A percentile compares a stretch with the other conserved stretches of the same genome.
These are phyloP conservation scores for Drosophila tropicalis DNA, from an alignment of 1,140 invertebrate species.

Conservation along the genomic window DNA sequence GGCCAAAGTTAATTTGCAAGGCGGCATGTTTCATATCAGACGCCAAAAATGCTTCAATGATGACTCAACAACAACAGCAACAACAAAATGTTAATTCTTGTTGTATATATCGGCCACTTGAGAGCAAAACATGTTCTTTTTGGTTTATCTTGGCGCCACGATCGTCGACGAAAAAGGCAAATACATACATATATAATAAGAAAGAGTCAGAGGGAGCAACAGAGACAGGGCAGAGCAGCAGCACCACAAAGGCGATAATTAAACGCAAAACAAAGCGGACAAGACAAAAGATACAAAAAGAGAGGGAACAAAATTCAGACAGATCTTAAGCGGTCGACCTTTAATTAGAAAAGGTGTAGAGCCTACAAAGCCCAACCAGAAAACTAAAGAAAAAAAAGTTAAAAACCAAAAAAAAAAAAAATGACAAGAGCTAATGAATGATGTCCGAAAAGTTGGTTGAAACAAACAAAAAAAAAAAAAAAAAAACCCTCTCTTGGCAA, in stretches of 20 bases:
- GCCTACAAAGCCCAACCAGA: slow-evolving; percentile 26
- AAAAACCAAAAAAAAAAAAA: slow-evolving; percentile 17
- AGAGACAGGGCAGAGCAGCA: slow-evolving; percentile 12
- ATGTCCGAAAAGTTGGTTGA: slow-evolving; percentile 30
- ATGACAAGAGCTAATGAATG: slow-evolving; percentile 55
- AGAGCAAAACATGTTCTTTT: slow-evolving; percentile 79
- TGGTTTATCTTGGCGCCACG: slow-evolving; percentile 80
- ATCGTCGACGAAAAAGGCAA: slow-evolving; percentile 64
- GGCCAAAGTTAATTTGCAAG: slow-evolving; percentile 79
- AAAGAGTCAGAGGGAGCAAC: neutral
- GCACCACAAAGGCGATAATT: slow-evolving; percentile 77
- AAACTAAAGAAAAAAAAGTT: neutral
- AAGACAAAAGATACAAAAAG: slow-evolving; percentile 38
- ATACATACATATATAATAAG: slow-evolving; percentile 42
- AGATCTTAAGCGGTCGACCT: slow-evolving; percentile 68
- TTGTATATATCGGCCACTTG: slow-evolving; percentile 65
- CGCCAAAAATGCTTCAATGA: slow-evolving; percentile 73
- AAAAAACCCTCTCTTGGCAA: slow-evolving; percentile 29
- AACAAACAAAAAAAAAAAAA: slow-evolving; percentile 21
- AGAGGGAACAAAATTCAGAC: neutral
- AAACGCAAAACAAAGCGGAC: slow-evolving; percentile 77
- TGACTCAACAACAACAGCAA: slow-evolving; percentile 73
- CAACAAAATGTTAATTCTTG: slow-evolving; percentile 40
- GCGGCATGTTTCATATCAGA: slow-evolving; percentile 77
- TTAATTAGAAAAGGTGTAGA: slow-evolving; percentile 76